Percentiles rank a stretch among this genome's conserved stretches.
Evolutionary conservation across 2,797 vertebrate species (phyloP).

Genomic region (Carcharodon carcharias): DNA sequence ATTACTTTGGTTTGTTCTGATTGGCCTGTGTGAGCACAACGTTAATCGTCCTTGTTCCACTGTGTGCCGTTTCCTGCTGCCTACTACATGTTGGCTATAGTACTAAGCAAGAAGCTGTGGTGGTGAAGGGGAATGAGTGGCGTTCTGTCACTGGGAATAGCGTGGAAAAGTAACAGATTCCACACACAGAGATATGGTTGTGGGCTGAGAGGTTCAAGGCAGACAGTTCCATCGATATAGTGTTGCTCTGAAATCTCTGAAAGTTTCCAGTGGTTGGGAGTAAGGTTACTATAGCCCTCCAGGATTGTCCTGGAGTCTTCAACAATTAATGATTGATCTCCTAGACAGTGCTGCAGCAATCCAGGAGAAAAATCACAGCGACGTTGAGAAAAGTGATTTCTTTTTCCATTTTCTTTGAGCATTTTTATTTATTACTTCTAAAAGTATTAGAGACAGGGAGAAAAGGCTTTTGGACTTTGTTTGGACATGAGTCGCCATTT

Average conservation of each 20-base stretch:
- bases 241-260: background rate
- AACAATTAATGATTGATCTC: background rate
- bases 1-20: background rate
- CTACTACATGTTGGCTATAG: background rate
- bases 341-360: background rate
- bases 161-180: background rate
- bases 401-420: background rate
- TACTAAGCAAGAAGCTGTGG: background rate
- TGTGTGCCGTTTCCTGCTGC: background rate
- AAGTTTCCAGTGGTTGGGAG: background rate
- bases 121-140: background rate
- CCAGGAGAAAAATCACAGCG: background rate
- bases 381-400: background rate
- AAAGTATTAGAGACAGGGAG: background rate
- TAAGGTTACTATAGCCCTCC: no score
- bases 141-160: background rate
- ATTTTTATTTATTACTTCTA: constrained; percentile 1
- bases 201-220: background rate
- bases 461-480: background rate
- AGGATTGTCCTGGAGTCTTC: background rate
- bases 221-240: background rate
- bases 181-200: no score
- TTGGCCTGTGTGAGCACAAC: background rate
- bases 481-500: background rate
- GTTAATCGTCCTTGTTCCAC: background rate